Percentiles rank a stretch among this genome's conserved stretches.
Conservation (phyloP, 1,140 invertebrate genomes). For the Polypedilum vanderplanki region DNA sequence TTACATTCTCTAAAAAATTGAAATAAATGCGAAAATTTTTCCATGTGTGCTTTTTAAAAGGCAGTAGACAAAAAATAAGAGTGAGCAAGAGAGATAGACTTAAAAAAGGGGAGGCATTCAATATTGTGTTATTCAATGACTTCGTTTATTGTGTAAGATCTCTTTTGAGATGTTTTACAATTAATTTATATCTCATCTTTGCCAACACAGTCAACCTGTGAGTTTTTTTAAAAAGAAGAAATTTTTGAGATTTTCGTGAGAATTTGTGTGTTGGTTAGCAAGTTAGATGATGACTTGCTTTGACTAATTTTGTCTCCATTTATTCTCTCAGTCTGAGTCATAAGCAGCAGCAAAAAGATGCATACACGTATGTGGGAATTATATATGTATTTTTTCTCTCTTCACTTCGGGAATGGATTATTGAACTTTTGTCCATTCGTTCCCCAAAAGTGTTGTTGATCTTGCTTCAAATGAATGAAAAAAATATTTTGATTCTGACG, state of each 20-base stretch:
- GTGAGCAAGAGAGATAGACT: too few relatives aligned
- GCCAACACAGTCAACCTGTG: too few relatives aligned
- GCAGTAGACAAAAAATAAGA: too few relatives aligned
- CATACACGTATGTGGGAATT: conserved; percentile 24
- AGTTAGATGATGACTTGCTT: not conserved
- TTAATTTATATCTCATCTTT: too few relatives aligned
- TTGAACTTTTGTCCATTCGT: conserved; percentile 22
- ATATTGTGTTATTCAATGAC: too few relatives aligned
- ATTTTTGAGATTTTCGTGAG: not conserved
- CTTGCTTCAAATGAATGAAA: not conserved
- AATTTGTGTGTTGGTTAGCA: not conserved
- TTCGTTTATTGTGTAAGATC: too few relatives aligned
- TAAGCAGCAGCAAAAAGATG: not conserved
- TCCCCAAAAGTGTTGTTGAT: conserved; percentile 5
- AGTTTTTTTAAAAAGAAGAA: not conserved
- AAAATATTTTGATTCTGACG: not conserved
- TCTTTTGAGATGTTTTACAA: too few relatives aligned
- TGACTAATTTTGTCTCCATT: conserved; percentile 16
- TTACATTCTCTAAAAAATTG: too few relatives aligned
- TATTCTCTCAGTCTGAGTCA: not conserved
- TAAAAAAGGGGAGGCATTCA: too few relatives aligned
- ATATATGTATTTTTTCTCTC: not conserved
- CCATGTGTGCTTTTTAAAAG: too few relatives aligned
- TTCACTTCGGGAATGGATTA: conserved; percentile 2
- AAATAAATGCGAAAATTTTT: too few relatives aligned